phyloP scores from a whole-genome alignment of 2,888 invertebrate species.

The Parnassius smintheus region DNA sequence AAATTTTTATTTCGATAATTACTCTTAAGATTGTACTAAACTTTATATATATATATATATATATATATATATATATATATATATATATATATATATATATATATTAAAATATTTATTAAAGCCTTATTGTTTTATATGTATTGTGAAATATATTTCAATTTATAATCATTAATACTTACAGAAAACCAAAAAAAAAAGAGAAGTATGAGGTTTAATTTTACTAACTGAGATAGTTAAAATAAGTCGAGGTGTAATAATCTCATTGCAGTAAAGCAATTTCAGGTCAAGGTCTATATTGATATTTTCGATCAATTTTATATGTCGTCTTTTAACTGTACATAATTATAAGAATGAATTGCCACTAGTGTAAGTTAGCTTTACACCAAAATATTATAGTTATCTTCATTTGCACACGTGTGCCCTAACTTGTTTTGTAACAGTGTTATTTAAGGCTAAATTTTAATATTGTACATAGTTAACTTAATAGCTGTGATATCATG shows the following conservation, averaged over 20 bases:
- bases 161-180: neutral
- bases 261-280: neutral
- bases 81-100: neutral
- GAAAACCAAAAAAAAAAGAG: neutral
- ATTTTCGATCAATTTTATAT: neutral
- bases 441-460: slow-evolving; percentile 29
- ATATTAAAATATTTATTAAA: neutral
- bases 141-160: neutral
- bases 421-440: slow-evolving; percentile 43
- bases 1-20: slow-evolving; percentile 10
- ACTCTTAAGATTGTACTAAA: neutral
- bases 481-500: slow-evolving; percentile 77
- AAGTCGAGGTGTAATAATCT: neutral
- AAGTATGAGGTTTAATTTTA: neutral
- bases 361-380: slow-evolving; percentile 75
- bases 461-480: slow-evolving; percentile 60
- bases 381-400: slow-evolving; percentile 74
- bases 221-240: neutral
- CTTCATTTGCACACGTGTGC: slow-evolving; percentile 44
- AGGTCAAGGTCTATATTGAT: neutral
- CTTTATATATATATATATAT: neutral
- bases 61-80: neutral
- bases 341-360: slow-evolving; percentile 53
- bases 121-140: neutral
- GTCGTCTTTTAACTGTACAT: slow-evolving; percentile 40